phyloP scores from a whole-genome alignment of 1,140 invertebrate genomes.

The Linepithema humile region DNA sequence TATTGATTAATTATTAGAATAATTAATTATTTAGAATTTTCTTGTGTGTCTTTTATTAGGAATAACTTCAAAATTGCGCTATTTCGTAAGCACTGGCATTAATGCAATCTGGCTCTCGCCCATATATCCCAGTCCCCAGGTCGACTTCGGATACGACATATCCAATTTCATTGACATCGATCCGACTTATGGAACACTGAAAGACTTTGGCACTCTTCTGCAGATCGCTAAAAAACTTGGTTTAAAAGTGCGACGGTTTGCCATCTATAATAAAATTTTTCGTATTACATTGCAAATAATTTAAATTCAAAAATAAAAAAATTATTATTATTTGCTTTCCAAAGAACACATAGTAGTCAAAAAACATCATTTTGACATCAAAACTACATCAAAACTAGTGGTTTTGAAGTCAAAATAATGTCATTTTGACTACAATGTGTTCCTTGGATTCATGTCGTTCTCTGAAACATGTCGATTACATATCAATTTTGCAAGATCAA shows the following conservation, averaged over 20 bases:
- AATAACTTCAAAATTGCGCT: conserved; percentile 76
- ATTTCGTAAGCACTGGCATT: conserved; percentile 80
- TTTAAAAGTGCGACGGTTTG: conserved; percentile 81
- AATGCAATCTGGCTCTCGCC: conserved; percentile 86
- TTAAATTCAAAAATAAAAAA: not conserved
- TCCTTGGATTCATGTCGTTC: too few species aligned
- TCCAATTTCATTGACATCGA: conserved; percentile 86
- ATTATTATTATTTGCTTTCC: too few species aligned
- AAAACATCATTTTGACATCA: too few species aligned
- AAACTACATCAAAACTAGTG: too few species aligned
- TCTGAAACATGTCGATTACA: not conserved
- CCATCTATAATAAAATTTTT: not conserved
- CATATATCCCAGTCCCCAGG: conserved; percentile 86
- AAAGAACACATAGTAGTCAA: too few species aligned
- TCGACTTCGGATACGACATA: conserved; percentile 87
- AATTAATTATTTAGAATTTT: too few species aligned
- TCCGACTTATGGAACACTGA: conserved; percentile 85
- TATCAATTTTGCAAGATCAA: not conserved
- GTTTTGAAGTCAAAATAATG: too few species aligned
- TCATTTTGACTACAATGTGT: too few species aligned
- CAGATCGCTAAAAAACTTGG: conserved; percentile 80
- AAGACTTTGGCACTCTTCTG: conserved; percentile 86
- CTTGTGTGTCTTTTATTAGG: conserved; percentile 55
- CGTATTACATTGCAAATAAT: not conserved
- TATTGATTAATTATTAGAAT: not conserved